Percentiles rank a stretch among this genome's conserved stretches.
phyloP scores from a whole-genome alignment of 1,140 invertebrate genomes.

The Drosophila pachea region DNA sequence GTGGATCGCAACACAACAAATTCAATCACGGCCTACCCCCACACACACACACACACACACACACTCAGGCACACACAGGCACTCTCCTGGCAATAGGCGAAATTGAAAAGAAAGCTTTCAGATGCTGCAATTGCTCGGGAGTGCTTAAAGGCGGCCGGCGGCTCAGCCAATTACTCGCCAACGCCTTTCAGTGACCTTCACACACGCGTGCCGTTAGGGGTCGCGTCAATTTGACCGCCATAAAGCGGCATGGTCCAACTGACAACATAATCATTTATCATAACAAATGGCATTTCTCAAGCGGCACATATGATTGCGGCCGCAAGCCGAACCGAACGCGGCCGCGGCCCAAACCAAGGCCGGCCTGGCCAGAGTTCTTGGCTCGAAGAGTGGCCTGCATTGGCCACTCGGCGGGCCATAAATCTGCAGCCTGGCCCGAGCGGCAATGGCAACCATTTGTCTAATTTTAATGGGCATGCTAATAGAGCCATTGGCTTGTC shows the following conservation, averaged over 20 bases:
- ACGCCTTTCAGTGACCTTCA: constrained; percentile 65
- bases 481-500: constrained; percentile 68
- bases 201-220: constrained; percentile 30
- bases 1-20: constrained; percentile 22
- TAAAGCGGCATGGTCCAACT: constrained; percentile 26
- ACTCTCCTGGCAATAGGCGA: constrained; percentile 37
- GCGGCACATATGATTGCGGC: constrained; percentile 69
- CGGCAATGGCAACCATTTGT: constrained; percentile 69
- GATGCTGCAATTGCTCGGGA: constrained; percentile 7
- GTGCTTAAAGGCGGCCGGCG: constrained; percentile 31
- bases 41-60: constrained; percentile 7
- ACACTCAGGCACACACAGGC: constrained; percentile 15
- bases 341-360: constrained; percentile 30
- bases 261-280: constrained; percentile 74
- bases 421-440: constrained; percentile 45
- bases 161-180: constrained; percentile 35
- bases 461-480: constrained; percentile 77
- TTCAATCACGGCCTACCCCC: constrained; percentile 14
- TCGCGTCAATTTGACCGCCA: constrained; percentile 47
- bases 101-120: constrained; percentile 36
- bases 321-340: constrained; percentile 3
- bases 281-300: constrained; percentile 69
- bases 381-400: constrained; percentile 5
- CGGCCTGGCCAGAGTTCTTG: neutral
- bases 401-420: constrained; percentile 46